These are phyloP conservation scores for Pelusios castaneus DNA, from an alignment of 2,113 vertebrate genomes.

Conservation along the genomic window DNA sequence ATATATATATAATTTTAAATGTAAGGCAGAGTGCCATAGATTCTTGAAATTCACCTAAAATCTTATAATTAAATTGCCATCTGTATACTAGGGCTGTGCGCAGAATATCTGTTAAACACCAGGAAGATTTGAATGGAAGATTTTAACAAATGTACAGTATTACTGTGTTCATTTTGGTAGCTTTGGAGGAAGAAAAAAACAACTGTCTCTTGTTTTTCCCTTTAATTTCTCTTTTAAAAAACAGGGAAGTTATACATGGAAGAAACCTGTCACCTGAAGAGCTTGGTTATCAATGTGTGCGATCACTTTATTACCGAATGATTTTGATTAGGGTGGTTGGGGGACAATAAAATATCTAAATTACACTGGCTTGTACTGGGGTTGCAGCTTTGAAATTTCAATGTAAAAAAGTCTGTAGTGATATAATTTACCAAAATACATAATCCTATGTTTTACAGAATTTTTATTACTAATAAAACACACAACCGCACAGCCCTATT, in stretches of 20 bases:
- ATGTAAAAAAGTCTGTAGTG: slow-evolving; percentile 45
- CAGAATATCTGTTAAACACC: background rate
- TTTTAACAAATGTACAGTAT: slow-evolving; percentile 31
- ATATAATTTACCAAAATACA: slow-evolving; percentile 15
- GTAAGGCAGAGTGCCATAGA: slow-evolving; percentile 54
- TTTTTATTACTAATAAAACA: slow-evolving; percentile 70
- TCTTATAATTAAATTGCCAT: background rate
- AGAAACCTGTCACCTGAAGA: slow-evolving; percentile 5
- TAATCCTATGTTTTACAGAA: slow-evolving; percentile 54
- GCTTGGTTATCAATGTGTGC: slow-evolving; percentile 1
- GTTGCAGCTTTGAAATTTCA: slow-evolving; percentile 62
- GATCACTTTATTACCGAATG: slow-evolving; percentile 55
- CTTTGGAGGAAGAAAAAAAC: slow-evolving; percentile 3
- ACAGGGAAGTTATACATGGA: background rate
- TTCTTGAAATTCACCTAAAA: background rate
- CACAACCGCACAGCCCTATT: slow-evolving; percentile 71
- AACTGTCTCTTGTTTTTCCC: slow-evolving; percentile 42
- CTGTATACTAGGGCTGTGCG: slow-evolving; percentile 51
- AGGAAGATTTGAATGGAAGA: background rate
- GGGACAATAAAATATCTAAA: slow-evolving; percentile 49
- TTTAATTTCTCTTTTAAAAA: slow-evolving; percentile 30
- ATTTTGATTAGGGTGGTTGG: slow-evolving; percentile 51
- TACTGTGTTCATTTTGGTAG: slow-evolving; percentile 55
- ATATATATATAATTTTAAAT: slow-evolving; percentile 34
- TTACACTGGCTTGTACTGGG: slow-evolving; percentile 41